Base-by-base conservation (phyloP, 2,797 vertebrate genomes). In the Sus cebifrons region DNA sequence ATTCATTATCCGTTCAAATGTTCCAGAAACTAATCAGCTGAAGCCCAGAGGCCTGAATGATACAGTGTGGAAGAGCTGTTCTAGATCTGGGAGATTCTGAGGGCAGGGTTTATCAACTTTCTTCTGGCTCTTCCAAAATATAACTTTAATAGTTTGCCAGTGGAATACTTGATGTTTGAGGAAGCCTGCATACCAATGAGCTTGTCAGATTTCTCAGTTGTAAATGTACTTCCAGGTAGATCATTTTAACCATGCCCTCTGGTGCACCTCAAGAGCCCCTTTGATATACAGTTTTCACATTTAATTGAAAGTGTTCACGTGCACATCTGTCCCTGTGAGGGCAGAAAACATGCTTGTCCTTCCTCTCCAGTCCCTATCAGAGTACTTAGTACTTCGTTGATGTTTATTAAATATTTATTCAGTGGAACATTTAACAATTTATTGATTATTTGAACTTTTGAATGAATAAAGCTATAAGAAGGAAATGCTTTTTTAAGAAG, bases 91-190 rank as follows among this genome's bases (percentile, higher is more conserved):
- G 71, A 64, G 79, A 85, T 58, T 91, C 70, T 12, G 18, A 77
- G 62, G 49, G n/a, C 21, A 96, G 23, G 20, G 62, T 70, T 74
- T 89, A 73, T 82, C 78, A 97, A 88, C 49, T 86, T 83, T 71
- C 78, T 70, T 71, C 83, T 70, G 56, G 32, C n/a, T 27, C 56
- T 91, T 86, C 70, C 79, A 94, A 95, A 95, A 89, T 68, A 82
- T 44, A 89, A 89, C 70, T 82, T 78, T 16, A 75, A 85, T 67
- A 65, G 75, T 88, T 16, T 58, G 73, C 58, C 25, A 75, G 52
- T 21, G 84, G n/a, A 92, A 86, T 79, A 5, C 79, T 83, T 93
- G 79, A 89, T 94, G 86, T 92, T 86, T 89, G 49, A 89, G 83
- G 71, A 94, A 93, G 62, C 68, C 60, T 81, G 64, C 25, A 74